Evolutionary conservation across 2,113 vertebrate genomes (phyloP).

Genomic region (Hippolais icterina): DNA sequence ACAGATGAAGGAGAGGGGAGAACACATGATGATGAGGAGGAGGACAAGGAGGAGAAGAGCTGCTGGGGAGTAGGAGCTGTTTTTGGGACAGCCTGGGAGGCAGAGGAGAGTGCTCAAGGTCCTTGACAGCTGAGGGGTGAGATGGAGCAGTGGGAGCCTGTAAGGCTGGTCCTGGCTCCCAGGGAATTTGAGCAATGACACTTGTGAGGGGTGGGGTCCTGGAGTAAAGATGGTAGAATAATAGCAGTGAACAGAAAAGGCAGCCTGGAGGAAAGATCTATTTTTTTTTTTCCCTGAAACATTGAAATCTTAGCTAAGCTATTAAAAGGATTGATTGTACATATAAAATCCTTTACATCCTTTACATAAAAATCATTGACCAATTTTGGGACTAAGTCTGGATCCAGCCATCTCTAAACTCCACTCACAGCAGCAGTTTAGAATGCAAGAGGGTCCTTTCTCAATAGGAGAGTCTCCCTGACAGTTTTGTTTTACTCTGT

Average conservation of each 20-base stretch:
- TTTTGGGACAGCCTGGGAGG: background rate
- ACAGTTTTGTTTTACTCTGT: background rate
- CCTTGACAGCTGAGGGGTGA: background rate
- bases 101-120: background rate
- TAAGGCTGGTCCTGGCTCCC: background rate
- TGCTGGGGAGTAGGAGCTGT: background rate
- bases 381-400: background rate
- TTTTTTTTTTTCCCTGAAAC: background rate
- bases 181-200: background rate
- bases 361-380: background rate
- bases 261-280: background rate
- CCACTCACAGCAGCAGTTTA: background rate
- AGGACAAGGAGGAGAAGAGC: conserved; percentile 7
- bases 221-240: background rate
- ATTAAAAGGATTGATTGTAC: background rate
- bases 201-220: background rate
- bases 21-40: background rate
- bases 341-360: background rate
- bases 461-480: background rate
- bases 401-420: background rate
- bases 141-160: background rate
- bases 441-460: background rate
- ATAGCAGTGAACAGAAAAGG: background rate
- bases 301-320: background rate
- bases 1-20: background rate